These are phyloP conservation scores for Merodon equestris DNA, from an alignment of 2,888 invertebrate genomes.

Conservation along the genomic window DNA sequence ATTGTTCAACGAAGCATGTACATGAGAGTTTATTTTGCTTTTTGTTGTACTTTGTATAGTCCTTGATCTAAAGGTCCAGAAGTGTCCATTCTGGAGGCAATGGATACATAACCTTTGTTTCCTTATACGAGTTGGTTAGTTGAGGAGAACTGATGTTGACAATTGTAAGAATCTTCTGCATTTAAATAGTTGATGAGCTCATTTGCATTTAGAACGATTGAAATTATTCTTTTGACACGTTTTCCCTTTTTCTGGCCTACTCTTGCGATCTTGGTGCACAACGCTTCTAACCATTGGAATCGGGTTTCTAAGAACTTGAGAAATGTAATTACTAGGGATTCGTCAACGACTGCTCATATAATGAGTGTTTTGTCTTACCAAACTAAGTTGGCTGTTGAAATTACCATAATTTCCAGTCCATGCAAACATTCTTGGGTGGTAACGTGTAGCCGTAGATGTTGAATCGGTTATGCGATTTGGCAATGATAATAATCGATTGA, in stretches of 20 bases:
- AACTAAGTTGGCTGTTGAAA: background rate
- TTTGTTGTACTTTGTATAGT: background rate
- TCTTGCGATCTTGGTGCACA: slow-evolving; percentile 1
- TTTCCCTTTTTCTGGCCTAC: background rate
- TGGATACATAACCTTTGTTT: background rate
- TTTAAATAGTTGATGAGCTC: background rate
- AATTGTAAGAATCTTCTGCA: slow-evolving; percentile 6
- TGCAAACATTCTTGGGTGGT: background rate
- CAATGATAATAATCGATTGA: background rate
- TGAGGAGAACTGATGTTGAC: background rate
- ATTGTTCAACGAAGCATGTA: background rate
- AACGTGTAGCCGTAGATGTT: background rate
- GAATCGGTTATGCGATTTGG: background rate
- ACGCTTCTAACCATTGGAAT: slow-evolving; percentile 3
- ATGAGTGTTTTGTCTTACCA: no score
- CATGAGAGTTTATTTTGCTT: no score
- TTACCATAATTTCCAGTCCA: slow-evolving; percentile 3
- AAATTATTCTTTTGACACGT: background rate
- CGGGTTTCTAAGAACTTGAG: slow-evolving; percentile 1
- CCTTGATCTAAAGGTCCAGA: background rate
- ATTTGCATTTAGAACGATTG: background rate
- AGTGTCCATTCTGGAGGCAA: background rate
- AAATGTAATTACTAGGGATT: slow-evolving; percentile 4
- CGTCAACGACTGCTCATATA: background rate
- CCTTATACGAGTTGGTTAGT: background rate